These are phyloP conservation scores for Ancistrus triradiatus DNA, from an alignment of 2,113 vertebrate species.

Conservation along the genomic window DNA sequence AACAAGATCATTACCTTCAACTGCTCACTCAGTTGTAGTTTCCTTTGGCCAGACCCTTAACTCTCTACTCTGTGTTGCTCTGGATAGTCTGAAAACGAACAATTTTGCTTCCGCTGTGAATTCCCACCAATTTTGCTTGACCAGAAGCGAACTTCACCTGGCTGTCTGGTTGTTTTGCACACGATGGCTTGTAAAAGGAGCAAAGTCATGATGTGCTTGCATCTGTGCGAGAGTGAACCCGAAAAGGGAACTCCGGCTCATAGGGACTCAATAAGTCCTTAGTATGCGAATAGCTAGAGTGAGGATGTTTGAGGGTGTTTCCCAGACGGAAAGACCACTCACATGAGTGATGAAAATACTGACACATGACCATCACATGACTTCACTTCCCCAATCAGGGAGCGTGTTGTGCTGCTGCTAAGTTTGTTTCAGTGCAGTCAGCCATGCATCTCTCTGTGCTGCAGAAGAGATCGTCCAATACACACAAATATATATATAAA, in stretches of 20 bases:
- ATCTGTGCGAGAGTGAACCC: constrained; percentile 39
- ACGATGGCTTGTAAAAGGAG: constrained; percentile 8
- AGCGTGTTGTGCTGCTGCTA: constrained; percentile 34
- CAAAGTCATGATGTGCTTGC: constrained; percentile 47
- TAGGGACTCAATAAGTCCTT: constrained; percentile 56
- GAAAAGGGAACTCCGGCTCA: constrained; percentile 58
- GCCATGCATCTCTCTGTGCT: too few species aligned
- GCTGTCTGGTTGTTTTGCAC: neutral
- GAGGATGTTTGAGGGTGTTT: constrained; percentile 52
- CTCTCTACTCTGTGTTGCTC: too few species aligned
- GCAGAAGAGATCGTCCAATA: too few species aligned
- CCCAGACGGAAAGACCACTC: constrained; percentile 48
- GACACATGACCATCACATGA: constrained; percentile 66
- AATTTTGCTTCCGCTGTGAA: too few species aligned
- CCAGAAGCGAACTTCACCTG: constrained; percentile 27
- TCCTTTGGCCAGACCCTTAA: too few species aligned
- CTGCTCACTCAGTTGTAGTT: too few species aligned
- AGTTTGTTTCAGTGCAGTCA: too few species aligned
- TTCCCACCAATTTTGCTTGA: too few species aligned
- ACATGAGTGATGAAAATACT: constrained; percentile 60
- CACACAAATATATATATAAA: too few species aligned
- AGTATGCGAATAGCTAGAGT: neutral
- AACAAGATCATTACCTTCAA: too few species aligned
- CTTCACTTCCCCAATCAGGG: constrained; percentile 45
- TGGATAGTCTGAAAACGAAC: too few species aligned